A percentile compares a stretch with the other conserved stretches of the same genome.
These are phyloP conservation scores for Drosophila neotestacea DNA, from an alignment of 2,888 invertebrate species.

Conservation along the genomic window DNA sequence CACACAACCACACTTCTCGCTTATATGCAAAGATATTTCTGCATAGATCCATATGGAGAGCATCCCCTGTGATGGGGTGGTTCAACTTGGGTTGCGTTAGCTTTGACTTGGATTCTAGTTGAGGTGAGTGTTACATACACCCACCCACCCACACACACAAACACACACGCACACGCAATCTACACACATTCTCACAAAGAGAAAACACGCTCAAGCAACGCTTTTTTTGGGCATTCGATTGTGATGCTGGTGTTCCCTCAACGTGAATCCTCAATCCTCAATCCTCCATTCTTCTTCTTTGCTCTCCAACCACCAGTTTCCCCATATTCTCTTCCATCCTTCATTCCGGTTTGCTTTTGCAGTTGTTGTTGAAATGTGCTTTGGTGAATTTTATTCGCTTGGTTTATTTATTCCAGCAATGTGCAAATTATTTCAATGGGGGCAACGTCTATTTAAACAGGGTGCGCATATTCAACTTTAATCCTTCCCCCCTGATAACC, in stretches of 20 bases:
- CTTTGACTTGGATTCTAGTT: constrained; percentile 8
- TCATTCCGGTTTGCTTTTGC: constrained; percentile 27
- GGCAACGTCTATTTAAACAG: constrained; percentile 28
- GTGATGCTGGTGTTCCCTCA: constrained; percentile 27
- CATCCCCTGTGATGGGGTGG: constrained; percentile 34
- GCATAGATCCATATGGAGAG: constrained; percentile 34
- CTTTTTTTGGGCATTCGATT: constrained; percentile 29
- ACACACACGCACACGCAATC: constrained; percentile 7
- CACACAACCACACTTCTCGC: background rate
- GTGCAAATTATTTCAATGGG: constrained; percentile 62
- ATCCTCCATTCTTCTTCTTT: constrained; percentile 9
- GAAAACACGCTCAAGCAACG: constrained; percentile 12
- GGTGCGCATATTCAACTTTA: constrained; percentile 8
- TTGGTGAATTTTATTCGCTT: constrained; percentile 60
- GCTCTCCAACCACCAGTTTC: background rate
- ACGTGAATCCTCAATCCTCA: constrained; percentile 18
- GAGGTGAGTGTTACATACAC: constrained; percentile 16
- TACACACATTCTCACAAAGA: constrained; percentile 12
- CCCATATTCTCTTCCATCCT: background rate
- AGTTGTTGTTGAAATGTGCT: constrained; percentile 40
- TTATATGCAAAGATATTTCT: constrained; percentile 8
- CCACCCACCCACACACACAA: constrained; percentile 11
- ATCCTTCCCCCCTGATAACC: too few species aligned
- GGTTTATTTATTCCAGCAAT: constrained; percentile 67
- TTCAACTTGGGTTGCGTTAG: constrained; percentile 12